phyloP scores from a whole-genome alignment of 1,140 invertebrate genomes.

The Uloborus diversus region DNA sequence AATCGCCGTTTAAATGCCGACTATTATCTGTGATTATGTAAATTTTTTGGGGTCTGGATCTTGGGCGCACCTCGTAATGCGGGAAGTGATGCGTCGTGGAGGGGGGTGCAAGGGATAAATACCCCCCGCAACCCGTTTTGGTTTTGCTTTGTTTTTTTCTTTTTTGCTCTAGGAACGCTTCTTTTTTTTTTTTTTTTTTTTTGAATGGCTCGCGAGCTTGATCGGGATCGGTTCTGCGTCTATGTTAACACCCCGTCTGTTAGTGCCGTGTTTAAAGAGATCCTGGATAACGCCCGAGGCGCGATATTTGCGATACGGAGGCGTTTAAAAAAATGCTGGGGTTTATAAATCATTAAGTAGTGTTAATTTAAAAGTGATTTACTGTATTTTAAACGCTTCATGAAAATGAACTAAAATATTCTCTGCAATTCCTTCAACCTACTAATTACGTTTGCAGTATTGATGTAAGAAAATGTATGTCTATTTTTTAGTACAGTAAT shows the following conservation, averaged over 20 bases:
- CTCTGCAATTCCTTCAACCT: no score
- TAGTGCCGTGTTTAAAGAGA: background rate
- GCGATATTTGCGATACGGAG: background rate
- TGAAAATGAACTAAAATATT: no score
- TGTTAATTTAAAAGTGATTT: no score
- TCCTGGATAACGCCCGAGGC: constrained; percentile 14
- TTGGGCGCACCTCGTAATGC: background rate
- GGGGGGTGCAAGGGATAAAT: no score
- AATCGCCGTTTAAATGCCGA: constrained; percentile 33
- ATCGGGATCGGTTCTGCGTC: background rate
- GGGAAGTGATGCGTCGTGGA: no score
- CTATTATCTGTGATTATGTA: constrained; percentile 39
- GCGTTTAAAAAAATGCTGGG: no score
- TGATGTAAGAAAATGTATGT: no score
- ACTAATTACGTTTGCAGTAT: no score
- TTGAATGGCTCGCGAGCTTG: background rate
- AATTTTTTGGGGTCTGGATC: constrained; percentile 3
- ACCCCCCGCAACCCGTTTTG: background rate
- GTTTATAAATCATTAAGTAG: no score
- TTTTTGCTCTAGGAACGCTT: background rate
- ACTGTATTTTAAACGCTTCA: no score
- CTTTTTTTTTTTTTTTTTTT: background rate
- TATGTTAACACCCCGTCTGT: constrained; percentile 9
- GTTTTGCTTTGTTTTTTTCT: background rate
- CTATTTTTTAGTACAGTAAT: no score